Base-by-base conservation (phyloP, 2,888 invertebrate genomes). In the Eretmocerus hayati region DNA sequence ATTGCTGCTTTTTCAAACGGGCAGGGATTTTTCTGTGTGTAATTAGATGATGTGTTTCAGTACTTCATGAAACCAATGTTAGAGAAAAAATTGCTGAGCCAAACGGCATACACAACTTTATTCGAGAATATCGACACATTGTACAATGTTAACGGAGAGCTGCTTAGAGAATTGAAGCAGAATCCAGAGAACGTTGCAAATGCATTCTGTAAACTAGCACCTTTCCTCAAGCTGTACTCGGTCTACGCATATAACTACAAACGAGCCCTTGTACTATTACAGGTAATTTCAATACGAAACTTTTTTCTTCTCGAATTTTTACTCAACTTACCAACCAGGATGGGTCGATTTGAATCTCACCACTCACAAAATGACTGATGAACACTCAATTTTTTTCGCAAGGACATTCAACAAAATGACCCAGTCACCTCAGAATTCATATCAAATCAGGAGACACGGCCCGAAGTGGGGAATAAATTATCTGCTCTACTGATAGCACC, bases 221-320 rank as follows among this genome's bases (percentile, higher is more conserved):
- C 87, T 4, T 87, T 83, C 64, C 81, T 88, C 44, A 88, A 87
- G 67, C 66, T 87, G 16, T 88, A 88, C 63, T 85, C 87, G 1
- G 80, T 82, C 1, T 87, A 87, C 66, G 87, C 87, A 0, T 85
- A 82, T 52, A 84, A 83, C 59, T 87, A 84, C 63, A 81, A 81
- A 55, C 77, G 78, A 51, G 78, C 81, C 1, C 66, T 85, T 41
- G 70, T 75, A 32, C 68, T 81, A 32, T 63, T 87, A 23, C 81
- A 81, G 74, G 83, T 83, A 71, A 30, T 33, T 13, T 9, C 33
- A 33, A 41, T 31, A 23, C 20, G 16, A 5, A 49, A 50, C 42
- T 18, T 11, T 11, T 9, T 9, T 26, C 11, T 9, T 26, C 20
- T 37, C 22, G 11, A 26, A 9, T 26, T 9, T 26, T 26, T n/a